phyloP scores from a whole-genome alignment of 92 coral and sea anemone genomes.

The Parazoanthus swiftii region DNA sequence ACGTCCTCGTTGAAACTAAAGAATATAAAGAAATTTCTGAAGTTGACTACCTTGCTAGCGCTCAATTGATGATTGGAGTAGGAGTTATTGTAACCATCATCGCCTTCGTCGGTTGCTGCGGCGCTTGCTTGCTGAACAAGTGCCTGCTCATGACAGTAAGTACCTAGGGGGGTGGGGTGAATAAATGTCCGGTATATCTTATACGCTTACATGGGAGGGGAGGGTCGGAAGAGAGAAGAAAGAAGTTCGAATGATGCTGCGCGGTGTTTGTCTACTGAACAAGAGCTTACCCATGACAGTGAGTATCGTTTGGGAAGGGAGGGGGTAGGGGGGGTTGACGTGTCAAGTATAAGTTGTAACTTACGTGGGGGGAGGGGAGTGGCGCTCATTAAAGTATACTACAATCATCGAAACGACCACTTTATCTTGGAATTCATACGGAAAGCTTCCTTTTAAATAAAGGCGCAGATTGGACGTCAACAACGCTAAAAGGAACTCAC shows the following conservation, averaged over 20 bases:
- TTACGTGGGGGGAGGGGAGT: not conserved
- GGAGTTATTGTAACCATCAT: conserved; percentile 21
- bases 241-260: not conserved
- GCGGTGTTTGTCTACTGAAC: conserved; percentile 32
- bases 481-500: not conserved
- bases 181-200: not conserved
- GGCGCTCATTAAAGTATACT: too few species aligned
- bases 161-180: not conserved
- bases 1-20: not conserved
- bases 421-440: too few species aligned
- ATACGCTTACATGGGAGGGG: not conserved
- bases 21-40: not conserved
- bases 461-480: too few species aligned
- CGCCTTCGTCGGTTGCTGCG: conserved; percentile 36
- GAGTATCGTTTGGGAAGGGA: not conserved
- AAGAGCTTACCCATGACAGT: conserved; percentile 16
- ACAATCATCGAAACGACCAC: too few species aligned
- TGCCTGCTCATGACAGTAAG: conserved; percentile 32
- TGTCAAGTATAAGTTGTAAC: not conserved
- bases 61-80: conserved; percentile 24
- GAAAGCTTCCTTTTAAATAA: too few species aligned
- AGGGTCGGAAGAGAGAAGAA: not conserved
- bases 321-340: too few species aligned
- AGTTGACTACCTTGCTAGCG: conserved; percentile 12
- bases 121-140: conserved; percentile 21